Evolutionary conservation across 2,888 invertebrate genomes (phyloP).

Genomic region (Sphinx pinastri): DNA sequence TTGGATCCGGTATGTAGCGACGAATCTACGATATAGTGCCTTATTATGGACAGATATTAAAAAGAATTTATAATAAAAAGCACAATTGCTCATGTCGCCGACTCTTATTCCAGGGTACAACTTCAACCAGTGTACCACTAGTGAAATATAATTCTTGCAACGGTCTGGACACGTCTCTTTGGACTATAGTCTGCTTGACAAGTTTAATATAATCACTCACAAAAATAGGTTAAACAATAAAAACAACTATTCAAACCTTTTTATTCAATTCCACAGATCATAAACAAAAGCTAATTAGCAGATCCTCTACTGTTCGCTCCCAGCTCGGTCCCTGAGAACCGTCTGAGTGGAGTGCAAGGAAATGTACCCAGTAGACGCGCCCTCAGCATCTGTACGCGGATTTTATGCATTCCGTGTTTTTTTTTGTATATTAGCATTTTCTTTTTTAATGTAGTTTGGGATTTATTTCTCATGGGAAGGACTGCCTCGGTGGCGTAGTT

Average conservation of each 20-base stretch:
- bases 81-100: no score
- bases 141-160: neutral
- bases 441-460: no score
- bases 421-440: neutral
- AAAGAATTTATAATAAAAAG: neutral
- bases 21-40: no score
- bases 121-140: no score
- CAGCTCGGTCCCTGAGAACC: conserved; percentile 20
- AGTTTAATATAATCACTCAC: no score
- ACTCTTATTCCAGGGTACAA: no score
- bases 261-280: neutral
- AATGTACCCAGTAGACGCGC: conserved; percentile 32
- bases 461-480: no score
- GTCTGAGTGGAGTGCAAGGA: conserved; percentile 32
- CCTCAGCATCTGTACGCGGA: conserved; percentile 26
- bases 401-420: conserved; percentile 17
- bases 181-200: no score
- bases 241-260: neutral
- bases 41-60: no score
- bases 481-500: no score
- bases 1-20: no score
- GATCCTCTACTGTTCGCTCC: conserved; percentile 16
- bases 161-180: no score
- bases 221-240: neutral
- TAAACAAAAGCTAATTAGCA: conserved; percentile 3